Evolutionary conservation across 2,797 vertebrate genomes (phyloP).

Genomic region (Sphenopsis melanotis): DNA sequence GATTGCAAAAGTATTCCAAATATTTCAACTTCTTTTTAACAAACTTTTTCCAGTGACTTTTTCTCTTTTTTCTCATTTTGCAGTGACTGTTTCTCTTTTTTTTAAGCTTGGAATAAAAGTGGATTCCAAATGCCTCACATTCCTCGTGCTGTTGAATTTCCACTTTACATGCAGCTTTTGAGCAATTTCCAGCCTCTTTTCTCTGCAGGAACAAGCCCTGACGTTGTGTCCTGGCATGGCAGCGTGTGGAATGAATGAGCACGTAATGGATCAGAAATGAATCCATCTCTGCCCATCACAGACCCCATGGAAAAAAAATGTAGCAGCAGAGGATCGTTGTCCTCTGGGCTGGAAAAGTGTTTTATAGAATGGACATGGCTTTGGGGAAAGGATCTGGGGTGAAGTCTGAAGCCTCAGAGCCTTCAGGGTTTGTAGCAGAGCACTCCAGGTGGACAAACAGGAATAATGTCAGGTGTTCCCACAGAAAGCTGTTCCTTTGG

Average conservation of each 20-base stretch:
- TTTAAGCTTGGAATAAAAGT: background rate
- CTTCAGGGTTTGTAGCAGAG: background rate
- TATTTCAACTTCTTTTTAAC: background rate
- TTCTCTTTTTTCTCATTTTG: background rate
- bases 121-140: background rate
- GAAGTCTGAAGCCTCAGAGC: background rate
- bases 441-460: background rate
- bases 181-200: background rate
- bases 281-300: background rate
- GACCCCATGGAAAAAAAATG: background rate
- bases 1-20: background rate
- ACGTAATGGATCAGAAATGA: background rate
- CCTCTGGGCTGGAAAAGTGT: background rate
- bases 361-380: background rate
- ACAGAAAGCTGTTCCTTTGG: background rate
- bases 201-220: background rate
- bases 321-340: background rate
- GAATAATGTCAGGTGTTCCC: background rate
- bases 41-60: background rate
- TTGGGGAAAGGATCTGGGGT: background rate
- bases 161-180: background rate
- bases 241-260: background rate
- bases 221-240: background rate
- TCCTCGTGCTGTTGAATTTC: background rate
- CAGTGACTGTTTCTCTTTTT: background rate